A percentile compares a stretch with the other conserved stretches of the same genome.
Evolutionary conservation across 2,113 vertebrate species (phyloP).

Genomic region (Oxyura jamaicensis): DNA sequence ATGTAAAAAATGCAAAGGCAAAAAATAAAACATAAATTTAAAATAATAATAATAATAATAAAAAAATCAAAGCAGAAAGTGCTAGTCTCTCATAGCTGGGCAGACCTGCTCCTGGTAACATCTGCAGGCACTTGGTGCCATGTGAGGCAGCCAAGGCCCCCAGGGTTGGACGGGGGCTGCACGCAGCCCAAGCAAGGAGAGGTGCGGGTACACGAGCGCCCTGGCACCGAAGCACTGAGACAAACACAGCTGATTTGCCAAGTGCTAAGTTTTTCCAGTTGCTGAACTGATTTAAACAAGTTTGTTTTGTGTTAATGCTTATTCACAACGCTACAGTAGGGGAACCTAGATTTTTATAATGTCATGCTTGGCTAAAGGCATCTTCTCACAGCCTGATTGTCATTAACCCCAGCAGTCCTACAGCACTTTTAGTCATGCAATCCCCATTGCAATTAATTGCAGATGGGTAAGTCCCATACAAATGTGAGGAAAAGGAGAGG

Average conservation of each 20-base stretch:
- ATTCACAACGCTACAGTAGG: neutral
- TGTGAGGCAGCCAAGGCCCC: neutral
- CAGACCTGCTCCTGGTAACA: neutral
- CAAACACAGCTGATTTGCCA: conserved; percentile 1
- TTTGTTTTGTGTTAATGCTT: neutral
- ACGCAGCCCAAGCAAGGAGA: accelerated
- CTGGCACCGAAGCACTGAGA: neutral
- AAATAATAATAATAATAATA: no score
- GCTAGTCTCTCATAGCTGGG: neutral
- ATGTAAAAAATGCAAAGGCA: neutral
- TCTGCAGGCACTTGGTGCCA: neutral
- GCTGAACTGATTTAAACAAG: conserved; percentile 6
- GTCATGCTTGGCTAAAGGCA: neutral
- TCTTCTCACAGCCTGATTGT: neutral
- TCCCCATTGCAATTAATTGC: neutral
- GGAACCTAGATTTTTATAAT: neutral
- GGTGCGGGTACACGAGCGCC: accelerated
- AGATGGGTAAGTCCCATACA: neutral
- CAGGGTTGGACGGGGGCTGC: neutral
- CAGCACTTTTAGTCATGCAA: neutral
- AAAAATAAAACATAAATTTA: neutral
- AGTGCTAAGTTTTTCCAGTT: neutral
- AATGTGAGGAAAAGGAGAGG: neutral
- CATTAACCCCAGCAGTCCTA: neutral
- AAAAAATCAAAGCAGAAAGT: neutral